Percentiles rank a stretch among this genome's conserved stretches.
These are phyloP conservation scores for Dolichotis patagonum DNA, from an alignment of 2,113 vertebrate species.

Conservation along the genomic window DNA sequence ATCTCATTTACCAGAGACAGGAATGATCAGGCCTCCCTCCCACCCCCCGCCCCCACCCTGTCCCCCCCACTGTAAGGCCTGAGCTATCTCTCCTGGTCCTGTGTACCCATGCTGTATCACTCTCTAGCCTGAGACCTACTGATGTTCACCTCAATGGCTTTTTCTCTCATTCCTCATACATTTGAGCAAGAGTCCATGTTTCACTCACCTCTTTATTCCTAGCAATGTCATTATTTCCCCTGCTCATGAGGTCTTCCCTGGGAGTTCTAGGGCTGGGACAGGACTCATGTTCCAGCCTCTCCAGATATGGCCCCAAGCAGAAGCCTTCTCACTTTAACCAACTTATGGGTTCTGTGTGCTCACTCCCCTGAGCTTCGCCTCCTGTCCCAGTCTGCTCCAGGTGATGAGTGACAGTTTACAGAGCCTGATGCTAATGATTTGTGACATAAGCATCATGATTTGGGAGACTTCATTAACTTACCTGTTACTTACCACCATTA, in stretches of 20 bases:
- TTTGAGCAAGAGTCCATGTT: too few relatives aligned
- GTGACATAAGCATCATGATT: accelerated
- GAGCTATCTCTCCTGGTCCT: background rate
- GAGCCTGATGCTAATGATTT: accelerated
- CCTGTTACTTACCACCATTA: accelerated
- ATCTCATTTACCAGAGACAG: background rate
- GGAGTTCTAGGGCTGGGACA: accelerated
- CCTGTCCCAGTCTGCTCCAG: background rate
- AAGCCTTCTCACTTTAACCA: accelerated
- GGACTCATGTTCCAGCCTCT: background rate
- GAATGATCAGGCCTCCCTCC: background rate
- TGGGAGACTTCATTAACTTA: background rate
- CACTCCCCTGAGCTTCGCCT: accelerated
- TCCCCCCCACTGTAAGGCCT: background rate
- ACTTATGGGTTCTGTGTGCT: accelerated
- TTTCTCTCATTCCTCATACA: background rate
- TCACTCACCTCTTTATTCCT: too few relatives aligned
- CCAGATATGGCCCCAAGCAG: background rate
- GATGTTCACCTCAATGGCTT: background rate
- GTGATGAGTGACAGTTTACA: too few relatives aligned
- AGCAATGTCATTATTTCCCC: accelerated
- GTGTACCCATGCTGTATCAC: background rate
- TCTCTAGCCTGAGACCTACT: accelerated
- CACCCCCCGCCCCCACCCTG: too few relatives aligned
- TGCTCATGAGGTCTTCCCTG: accelerated